Evolutionary conservation across 2,113 vertebrate species (phyloP).

Genomic region (Anarrhichthys ocellatus): DNA sequence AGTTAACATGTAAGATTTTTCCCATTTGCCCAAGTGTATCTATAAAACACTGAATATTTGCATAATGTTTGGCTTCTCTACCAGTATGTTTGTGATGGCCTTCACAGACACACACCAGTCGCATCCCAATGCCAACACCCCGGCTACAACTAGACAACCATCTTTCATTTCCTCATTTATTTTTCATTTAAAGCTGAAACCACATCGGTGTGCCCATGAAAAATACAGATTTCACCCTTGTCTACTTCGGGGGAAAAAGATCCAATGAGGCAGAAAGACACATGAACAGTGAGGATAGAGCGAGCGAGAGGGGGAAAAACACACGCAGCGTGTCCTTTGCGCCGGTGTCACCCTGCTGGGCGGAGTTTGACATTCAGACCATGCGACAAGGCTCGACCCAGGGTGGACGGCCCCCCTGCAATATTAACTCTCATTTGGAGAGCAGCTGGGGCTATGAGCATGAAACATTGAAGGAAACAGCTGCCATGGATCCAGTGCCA

Average conservation of each 20-base stretch:
- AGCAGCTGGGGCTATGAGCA: constrained; percentile 98
- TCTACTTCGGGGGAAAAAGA: constrained; percentile 51
- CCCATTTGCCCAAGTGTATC: too few species aligned
- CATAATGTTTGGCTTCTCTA: not conserved
- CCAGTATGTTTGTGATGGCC: not conserved
- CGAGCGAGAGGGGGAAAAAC: constrained; percentile 37
- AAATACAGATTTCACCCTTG: constrained; percentile 70
- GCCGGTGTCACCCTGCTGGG: constrained; percentile 83
- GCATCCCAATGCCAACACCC: constrained; percentile 16
- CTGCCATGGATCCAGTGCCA: constrained; percentile 93
- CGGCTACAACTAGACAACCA: constrained; percentile 1
- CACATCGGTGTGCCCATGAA: constrained; percentile 32
- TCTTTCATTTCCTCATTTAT: constrained; percentile 59
- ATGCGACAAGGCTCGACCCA: constrained; percentile 93
- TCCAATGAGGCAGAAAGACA: constrained; percentile 68
- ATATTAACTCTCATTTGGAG: constrained; percentile 98
- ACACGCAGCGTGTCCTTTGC: constrained; percentile 77
- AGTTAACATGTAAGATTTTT: not conserved
- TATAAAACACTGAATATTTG: not conserved
- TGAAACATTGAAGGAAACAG: constrained; percentile 99
- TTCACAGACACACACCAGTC: constrained; percentile 9
- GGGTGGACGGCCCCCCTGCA: constrained; percentile 91
- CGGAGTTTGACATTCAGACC: constrained; percentile 89
- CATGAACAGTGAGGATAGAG: constrained; percentile 35
- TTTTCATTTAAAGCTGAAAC: constrained; percentile 55